A percentile compares a stretch with the other conserved stretches of the same genome.
Evolutionary conservation across 53 echinoderm and acorn worm genomes (phyloP).

Genomic region (Temnopleurus reevesii): DNA sequence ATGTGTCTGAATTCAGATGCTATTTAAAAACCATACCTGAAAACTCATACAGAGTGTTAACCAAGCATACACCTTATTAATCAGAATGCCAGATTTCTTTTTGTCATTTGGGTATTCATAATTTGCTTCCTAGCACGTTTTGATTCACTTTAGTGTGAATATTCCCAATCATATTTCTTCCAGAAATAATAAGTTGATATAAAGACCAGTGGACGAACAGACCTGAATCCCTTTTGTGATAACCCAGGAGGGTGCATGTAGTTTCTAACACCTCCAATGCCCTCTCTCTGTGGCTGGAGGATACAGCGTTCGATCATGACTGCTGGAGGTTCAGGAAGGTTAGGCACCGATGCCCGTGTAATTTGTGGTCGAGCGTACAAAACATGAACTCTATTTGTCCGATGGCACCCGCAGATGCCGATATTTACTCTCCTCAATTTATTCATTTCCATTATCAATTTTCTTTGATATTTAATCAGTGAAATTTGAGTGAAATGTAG

Average conservation of each 20-base stretch:
- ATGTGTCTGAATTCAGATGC: too few relatives aligned
- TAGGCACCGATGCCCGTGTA: conserved; percentile 14
- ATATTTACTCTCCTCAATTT: background rate
- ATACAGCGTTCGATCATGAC: background rate
- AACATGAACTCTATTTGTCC: conserved; percentile 11
- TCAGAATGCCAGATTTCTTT: too few relatives aligned
- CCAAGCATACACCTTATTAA: too few relatives aligned
- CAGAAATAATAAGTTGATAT: background rate
- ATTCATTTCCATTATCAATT: background rate
- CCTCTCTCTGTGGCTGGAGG: background rate
- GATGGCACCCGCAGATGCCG: background rate
- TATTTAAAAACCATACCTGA: too few relatives aligned
- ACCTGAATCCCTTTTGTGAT: background rate
- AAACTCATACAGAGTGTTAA: too few relatives aligned
- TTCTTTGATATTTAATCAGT: background rate
- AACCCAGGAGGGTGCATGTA: conserved; percentile 2
- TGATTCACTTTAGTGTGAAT: too few relatives aligned
- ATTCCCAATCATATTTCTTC: too few relatives aligned
- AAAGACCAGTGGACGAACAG: background rate
- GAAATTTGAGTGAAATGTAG: too few relatives aligned
- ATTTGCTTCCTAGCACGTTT: too few relatives aligned
- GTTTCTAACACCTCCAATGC: background rate
- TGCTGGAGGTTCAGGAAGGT: background rate
- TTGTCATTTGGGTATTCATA: too few relatives aligned
- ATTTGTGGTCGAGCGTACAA: conserved; percentile 18